Percentiles rank a stretch among this genome's conserved stretches.
Conservation (phyloP, 2,113 vertebrate genomes). For the Loxodonta africana region DNA sequence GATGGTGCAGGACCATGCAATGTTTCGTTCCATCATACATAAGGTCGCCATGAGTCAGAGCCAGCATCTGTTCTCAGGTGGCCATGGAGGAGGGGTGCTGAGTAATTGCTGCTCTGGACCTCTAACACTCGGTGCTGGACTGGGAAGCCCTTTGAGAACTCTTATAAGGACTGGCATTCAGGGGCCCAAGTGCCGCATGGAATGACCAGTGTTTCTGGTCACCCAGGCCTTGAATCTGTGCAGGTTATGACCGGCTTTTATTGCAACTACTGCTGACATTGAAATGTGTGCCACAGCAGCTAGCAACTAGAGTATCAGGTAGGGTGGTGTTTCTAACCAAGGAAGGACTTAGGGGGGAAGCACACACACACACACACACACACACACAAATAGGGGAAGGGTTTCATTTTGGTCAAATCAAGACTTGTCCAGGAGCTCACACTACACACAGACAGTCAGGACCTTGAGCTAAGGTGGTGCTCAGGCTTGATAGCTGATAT, state of each 20-base stretch:
- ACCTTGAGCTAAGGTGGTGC: neutral
- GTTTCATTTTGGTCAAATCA: neutral
- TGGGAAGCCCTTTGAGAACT: neutral
- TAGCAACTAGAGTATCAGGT: neutral
- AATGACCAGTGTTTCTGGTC: neutral
- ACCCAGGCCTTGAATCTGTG: neutral
- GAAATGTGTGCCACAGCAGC: neutral
- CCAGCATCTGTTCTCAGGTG: neutral
- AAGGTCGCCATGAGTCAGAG: no score
- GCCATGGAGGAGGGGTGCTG: neutral
- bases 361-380: neutral
- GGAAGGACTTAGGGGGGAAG: neutral
- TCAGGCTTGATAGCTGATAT: neutral
- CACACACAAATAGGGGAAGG: neutral
- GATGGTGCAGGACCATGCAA: no score
- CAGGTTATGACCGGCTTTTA: neutral
- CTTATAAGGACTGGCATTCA: neutral
- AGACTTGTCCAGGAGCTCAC: neutral
- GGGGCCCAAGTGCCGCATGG: accelerated
- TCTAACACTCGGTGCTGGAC: neutral
- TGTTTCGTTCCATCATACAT: no score
- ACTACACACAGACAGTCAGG: neutral
- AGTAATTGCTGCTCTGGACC: accelerated
- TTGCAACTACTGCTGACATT: neutral
- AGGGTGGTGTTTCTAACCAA: neutral